These are phyloP conservation scores for Protomyctophum bolini DNA, from an alignment of 2,113 vertebrate species.

Conservation along the genomic window DNA sequence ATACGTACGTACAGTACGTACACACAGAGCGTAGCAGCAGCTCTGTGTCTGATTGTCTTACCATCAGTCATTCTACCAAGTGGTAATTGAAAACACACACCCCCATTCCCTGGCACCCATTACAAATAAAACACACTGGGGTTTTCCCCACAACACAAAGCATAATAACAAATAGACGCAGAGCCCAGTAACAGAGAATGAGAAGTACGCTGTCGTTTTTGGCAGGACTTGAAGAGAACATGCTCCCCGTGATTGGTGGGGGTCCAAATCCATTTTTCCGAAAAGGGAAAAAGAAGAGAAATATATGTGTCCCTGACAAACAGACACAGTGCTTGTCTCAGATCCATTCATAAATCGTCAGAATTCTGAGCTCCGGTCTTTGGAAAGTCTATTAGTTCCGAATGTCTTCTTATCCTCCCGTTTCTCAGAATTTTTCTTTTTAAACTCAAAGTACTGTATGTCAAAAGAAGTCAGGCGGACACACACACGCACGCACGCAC, in stretches of 20 bases:
- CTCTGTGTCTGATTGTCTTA: conserved; percentile 68
- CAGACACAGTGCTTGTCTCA: conserved; percentile 60
- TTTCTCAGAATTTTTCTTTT: conserved; percentile 56
- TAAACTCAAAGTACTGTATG: conserved; percentile 22
- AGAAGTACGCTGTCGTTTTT: conserved; percentile 68
- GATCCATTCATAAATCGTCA: conserved; percentile 68
- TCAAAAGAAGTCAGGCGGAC: conserved; percentile 36
- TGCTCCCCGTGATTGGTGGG: conserved; percentile 58
- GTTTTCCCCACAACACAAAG: conserved; percentile 63
- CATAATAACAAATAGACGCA: conserved; percentile 69
- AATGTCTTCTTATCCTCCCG: conserved; percentile 62
- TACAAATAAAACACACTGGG: conserved; percentile 65
- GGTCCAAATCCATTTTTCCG: conserved; percentile 66
- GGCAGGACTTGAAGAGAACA: conserved; percentile 70
- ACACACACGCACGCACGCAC: conserved; percentile 1
- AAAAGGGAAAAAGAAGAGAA: conserved; percentile 57
- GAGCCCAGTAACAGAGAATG: conserved; percentile 48
- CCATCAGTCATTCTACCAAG: conserved; percentile 72
- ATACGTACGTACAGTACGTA: conserved; percentile 19
- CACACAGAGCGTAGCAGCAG: conserved; percentile 44
- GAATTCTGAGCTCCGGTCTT: conserved; percentile 57
- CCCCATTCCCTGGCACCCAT: conserved; percentile 64
- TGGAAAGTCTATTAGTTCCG: conserved; percentile 69
- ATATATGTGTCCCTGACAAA: conserved; percentile 69
- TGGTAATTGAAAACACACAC: conserved; percentile 78